These are phyloP conservation scores for Calliphora vomitoria DNA, from an alignment of 2,888 invertebrate species.

Conservation along the genomic window DNA sequence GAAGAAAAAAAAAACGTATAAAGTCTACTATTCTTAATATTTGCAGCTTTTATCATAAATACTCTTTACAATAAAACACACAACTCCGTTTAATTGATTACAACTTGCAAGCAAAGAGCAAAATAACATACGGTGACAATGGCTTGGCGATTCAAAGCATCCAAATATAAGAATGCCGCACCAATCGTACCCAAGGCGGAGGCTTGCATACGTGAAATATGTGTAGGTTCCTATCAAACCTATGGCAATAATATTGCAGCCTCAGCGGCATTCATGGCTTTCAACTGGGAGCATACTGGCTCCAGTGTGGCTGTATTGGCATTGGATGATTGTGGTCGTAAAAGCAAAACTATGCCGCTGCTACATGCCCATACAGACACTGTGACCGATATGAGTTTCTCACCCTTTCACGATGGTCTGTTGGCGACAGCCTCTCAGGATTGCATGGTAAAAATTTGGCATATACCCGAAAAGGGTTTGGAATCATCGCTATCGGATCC, in stretches of 20 bases:
- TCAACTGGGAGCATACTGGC: slow-evolving; percentile 96
- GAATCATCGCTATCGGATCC: slow-evolving; percentile 91
- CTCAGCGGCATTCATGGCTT: slow-evolving; percentile 96
- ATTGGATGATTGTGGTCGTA: slow-evolving; percentile 94
- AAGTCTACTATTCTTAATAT: slow-evolving; percentile 51
- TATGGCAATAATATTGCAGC: slow-evolving; percentile 98
- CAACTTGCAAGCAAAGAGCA: slow-evolving; percentile 49
- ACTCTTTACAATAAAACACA: slow-evolving; percentile 54
- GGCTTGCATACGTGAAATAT: slow-evolving; percentile 93
- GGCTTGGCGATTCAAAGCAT: slow-evolving; percentile 98
- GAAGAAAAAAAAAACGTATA: neutral
- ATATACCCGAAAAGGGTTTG: slow-evolving; percentile 92
- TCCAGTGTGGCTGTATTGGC: slow-evolving; percentile 96
- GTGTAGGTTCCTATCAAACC: slow-evolving; percentile 96
- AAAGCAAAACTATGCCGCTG: slow-evolving; percentile 94
- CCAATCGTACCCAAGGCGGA: slow-evolving; percentile 98
- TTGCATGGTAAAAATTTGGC: slow-evolving; percentile 95
- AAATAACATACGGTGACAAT: slow-evolving; percentile 84
- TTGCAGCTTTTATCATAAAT: slow-evolving; percentile 63
- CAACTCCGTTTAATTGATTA: slow-evolving; percentile 67
- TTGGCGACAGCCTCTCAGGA: slow-evolving; percentile 96
- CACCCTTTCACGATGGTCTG: slow-evolving; percentile 97
- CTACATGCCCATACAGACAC: slow-evolving; percentile 95
- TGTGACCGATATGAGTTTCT: slow-evolving; percentile 97
- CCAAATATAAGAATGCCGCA: slow-evolving; percentile 99